Base-by-base conservation (phyloP, 35 echinoderm and acorn worm genomes). In the Hemicentrotus pulcherrimus region DNA sequence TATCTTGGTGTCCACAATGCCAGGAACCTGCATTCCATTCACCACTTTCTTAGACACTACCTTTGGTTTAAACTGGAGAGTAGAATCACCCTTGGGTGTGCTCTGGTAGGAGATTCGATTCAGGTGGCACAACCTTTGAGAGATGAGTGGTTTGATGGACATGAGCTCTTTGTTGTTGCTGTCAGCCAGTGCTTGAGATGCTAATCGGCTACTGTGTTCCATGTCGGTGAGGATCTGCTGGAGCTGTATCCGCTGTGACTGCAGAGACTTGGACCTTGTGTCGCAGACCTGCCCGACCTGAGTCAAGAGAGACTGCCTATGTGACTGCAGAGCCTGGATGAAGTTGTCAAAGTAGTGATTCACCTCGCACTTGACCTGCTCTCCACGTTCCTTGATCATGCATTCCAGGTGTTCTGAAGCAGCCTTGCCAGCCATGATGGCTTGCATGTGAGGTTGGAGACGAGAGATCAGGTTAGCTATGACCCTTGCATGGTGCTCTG, bases 181-280 rank as follows among this genome's bases (percentile, higher is more conserved):
- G 46, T 98, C 97, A 52, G 94, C 90, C 24, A 99, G 47, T 11
- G 96, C 96, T 31, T 91, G 33, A 24, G 96, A 94, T 5, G 97
- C 91, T 14, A 97, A 19, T 16, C 95, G 89, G 89, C 97, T 97
- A 11, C 94, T 96, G 65, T 99, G 97, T 32, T 99, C 96, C 60
- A 99, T 94, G 55, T 99, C 98, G 22, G 48, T 71, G 8, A 99
- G 95, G 15, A 97, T 94, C 95, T 99, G 98, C 85, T 97, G 95
- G 2, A 96, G 94, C 47, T 99, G 97, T 0, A 99, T 32, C 46
- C 96, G 91, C 47, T 99, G 97, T 2, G 95, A 92, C 86, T 97
- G 96, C 35, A 99, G 95, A 18, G 96, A 93, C 47, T 99, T 97
- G 47, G 91, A 94, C 11, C 97, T 94, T 13, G 31, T 88, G 46